These are phyloP conservation scores for Standfussiana lucernea DNA, from an alignment of 2,888 invertebrate genomes.

Conservation along the genomic window DNA sequence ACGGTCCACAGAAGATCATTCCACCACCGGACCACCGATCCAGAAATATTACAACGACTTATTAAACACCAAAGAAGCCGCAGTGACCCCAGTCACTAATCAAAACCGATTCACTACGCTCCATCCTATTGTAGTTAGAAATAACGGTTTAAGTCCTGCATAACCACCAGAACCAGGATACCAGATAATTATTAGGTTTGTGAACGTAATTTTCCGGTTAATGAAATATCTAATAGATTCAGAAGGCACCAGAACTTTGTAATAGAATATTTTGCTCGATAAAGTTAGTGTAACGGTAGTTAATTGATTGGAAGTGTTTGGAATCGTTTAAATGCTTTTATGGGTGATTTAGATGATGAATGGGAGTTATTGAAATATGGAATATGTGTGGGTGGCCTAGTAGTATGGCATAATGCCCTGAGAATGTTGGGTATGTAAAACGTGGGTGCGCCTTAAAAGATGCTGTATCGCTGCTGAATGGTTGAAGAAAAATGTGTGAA, in stretches of 20 bases:
- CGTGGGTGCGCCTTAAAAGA: not conserved
- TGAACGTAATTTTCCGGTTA: constrained; percentile 72
- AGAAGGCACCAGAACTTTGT: constrained; percentile 55
- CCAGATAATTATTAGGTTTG: constrained; percentile 62
- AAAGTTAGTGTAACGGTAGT: constrained; percentile 55
- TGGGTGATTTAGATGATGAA: constrained; percentile 21
- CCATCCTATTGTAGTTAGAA: constrained; percentile 49
- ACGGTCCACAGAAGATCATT: not conserved
- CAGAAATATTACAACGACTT: constrained; percentile 5
- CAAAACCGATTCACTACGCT: constrained; percentile 56
- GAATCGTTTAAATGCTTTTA: constrained; percentile 29
- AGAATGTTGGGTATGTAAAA: not conserved
- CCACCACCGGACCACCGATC: not conserved
- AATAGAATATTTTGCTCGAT: constrained; percentile 64
- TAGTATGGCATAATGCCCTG: not conserved
- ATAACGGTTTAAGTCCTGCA: constrained; percentile 53
- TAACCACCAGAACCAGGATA: constrained; percentile 43
- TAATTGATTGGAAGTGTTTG: constrained; percentile 57
- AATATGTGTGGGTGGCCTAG: constrained; percentile 27
- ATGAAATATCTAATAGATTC: constrained; percentile 72
- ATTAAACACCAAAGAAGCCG: constrained; percentile 23
- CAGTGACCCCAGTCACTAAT: constrained; percentile 30
- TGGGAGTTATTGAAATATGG: constrained; percentile 28
- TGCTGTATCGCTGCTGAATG: not conserved
- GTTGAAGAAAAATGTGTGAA: not conserved